phyloP scores from a whole-genome alignment of 2,113 vertebrate species.

The Xiphophorus hellerii region DNA sequence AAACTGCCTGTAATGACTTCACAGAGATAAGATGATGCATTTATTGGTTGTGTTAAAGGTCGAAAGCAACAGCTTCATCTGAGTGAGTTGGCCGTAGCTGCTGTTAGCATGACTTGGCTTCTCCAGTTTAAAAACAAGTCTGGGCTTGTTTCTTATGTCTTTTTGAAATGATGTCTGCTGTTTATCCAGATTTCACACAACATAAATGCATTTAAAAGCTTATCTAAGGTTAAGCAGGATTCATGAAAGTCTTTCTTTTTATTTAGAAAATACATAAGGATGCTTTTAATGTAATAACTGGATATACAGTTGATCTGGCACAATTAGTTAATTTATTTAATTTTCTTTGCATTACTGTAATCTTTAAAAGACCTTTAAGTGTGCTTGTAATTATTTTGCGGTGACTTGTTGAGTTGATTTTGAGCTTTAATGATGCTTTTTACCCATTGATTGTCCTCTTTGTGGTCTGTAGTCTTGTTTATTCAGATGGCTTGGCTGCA shows the following conservation, averaged over 20 bases:
- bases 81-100: slow-evolving; percentile 35
- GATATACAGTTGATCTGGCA: background rate
- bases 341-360: too few species aligned
- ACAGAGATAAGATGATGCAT: slow-evolving; percentile 54
- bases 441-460: background rate
- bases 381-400: background rate
- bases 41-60: slow-evolving; percentile 57
- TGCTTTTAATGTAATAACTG: slow-evolving; percentile 1
- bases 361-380: too few species aligned
- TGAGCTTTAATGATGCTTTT: background rate
- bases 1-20: slow-evolving; percentile 48
- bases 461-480: background rate
- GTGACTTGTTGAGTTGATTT: background rate
- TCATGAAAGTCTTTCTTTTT: slow-evolving; percentile 21
- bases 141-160: slow-evolving; percentile 50
- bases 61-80: slow-evolving; percentile 26
- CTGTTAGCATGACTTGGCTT: slow-evolving; percentile 43
- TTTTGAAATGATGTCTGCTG: background rate
- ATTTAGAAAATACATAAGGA: slow-evolving; percentile 7
- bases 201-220: slow-evolving; percentile 19
- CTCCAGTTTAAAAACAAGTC: slow-evolving; percentile 55
- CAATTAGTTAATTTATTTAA: background rate
- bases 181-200: slow-evolving; percentile 38
- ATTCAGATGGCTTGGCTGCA: slow-evolving; percentile 17
- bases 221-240: slow-evolving; percentile 17